Percentiles rank a stretch among this genome's conserved stretches.
Conservation (phyloP, 2,888 invertebrate species). For the Pilophorus perplexus region DNA sequence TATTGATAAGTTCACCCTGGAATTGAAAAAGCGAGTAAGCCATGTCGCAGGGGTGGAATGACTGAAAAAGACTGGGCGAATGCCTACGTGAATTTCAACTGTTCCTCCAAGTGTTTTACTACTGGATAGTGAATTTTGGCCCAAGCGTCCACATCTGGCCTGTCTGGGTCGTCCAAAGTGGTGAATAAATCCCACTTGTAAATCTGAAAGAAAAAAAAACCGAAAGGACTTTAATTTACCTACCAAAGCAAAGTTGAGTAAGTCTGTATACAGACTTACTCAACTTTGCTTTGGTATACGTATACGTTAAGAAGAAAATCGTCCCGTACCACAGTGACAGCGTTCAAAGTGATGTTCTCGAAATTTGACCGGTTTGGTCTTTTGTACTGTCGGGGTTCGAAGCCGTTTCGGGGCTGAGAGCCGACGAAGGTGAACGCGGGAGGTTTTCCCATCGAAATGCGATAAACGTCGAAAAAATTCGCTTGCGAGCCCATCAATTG, state of each 20-base stretch:
- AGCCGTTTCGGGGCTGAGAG: background rate
- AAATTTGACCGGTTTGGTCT: slow-evolving; percentile 34
- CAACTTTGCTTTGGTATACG: too few species aligned
- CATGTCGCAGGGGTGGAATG: background rate
- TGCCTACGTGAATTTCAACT: slow-evolving; percentile 54
- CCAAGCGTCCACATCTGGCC: slow-evolving; percentile 53
- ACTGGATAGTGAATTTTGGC: slow-evolving; percentile 54
- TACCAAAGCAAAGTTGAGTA: too few species aligned
- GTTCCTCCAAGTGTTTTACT: slow-evolving; percentile 52
- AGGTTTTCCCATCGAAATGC: slow-evolving; percentile 11
- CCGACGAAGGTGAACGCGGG: slow-evolving; percentile 10
- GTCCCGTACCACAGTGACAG: slow-evolving; percentile 29
- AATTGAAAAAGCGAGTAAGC: slow-evolving; percentile 27
- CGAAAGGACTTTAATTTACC: too few species aligned
- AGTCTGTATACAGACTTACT: too few species aligned
- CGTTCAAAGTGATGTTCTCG: slow-evolving; percentile 29
- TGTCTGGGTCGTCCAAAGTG: slow-evolving; percentile 37
- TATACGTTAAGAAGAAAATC: too few species aligned
- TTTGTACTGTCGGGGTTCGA: background rate
- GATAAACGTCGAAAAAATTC: slow-evolving; percentile 39
- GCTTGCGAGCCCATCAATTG: slow-evolving; percentile 15
- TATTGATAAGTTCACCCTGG: slow-evolving; percentile 53
- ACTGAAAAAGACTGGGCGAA: too few species aligned
- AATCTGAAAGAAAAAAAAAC: slow-evolving; percentile 23
- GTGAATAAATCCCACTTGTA: slow-evolving; percentile 39